phyloP scores from a whole-genome alignment of 2,888 invertebrate species.

The Sthenelais limicola region DNA sequence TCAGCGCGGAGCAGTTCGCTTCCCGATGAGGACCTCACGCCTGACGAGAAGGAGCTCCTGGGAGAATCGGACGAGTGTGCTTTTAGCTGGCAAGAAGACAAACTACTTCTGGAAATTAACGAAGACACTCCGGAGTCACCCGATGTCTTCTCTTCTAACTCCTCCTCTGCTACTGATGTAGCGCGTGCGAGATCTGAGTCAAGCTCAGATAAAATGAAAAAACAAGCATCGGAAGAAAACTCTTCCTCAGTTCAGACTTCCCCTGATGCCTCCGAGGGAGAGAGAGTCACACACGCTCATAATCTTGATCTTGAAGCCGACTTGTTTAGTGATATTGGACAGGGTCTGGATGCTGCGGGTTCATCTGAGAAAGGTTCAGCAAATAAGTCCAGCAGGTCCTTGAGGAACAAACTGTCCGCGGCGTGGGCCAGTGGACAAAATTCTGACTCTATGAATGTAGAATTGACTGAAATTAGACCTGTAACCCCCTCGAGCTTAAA shows the following conservation, averaged over 20 bases:
- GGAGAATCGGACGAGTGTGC: constrained; percentile 25
- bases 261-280: not conserved
- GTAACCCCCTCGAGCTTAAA: constrained; percentile 54
- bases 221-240: too few relatives aligned
- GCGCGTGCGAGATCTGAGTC: too few relatives aligned
- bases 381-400: not conserved
- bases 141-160: not conserved
- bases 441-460: constrained; percentile 47
- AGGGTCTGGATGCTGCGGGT: not conserved
- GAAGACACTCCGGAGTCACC: constrained; percentile 45
- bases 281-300: constrained; percentile 13
- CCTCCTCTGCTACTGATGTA: too few relatives aligned
- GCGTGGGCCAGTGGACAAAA: constrained; percentile 19
- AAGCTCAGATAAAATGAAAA: too few relatives aligned
- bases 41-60: constrained; percentile 29
- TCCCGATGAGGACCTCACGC: constrained; percentile 25
- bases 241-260: too few relatives aligned
- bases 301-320: constrained; percentile 22
- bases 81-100: constrained; percentile 66
- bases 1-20: constrained; percentile 3
- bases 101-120: constrained; percentile 60
- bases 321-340: constrained; percentile 7
- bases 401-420: constrained; percentile 14
- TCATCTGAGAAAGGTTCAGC: not conserved
- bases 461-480: constrained; percentile 38